Base-by-base conservation (phyloP, 2,888 invertebrate genomes). In the Ischnura elegans region DNA sequence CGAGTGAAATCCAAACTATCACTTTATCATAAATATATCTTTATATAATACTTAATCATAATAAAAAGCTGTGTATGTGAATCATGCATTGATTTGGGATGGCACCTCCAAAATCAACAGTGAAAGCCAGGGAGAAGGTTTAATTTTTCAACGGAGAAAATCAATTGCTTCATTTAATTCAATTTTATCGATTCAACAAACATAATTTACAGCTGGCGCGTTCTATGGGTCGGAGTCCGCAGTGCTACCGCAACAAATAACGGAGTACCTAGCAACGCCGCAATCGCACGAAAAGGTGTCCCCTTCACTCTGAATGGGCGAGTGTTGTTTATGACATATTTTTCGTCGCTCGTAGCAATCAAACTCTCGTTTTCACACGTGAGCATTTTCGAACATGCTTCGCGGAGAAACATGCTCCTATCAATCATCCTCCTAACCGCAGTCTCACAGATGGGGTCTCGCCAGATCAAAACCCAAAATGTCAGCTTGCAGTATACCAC, bases 301-400 rank as follows among this genome's bases (percentile, higher is more conserved):
- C 66, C 25, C 90, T n/a, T 16, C 43, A 8, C 45, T 45, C n/a
- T 61, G 13, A 36, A 36, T 36, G 29, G 36, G 76, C 90, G 42
- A 61, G 61, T 61, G 61, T 43, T 90, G 61, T 90, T 61, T 90
- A 61, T 90, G 90, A 61, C 90, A 25, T 90, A 66, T 90, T 90
- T 90, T 90, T 90, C 90, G 90, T 90, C 90, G 61, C n/a, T 61
- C 61, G 61, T 61, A 61, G 61, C 61, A 43, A 90, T 90, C 61
- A 90, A 90, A 61, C 61, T 61, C 90, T 90, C 90, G 61, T 90
- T 90, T 61, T 66, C 90, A n/a, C 90, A 76, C 76, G 76, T 76
- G 36, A 36, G 76, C 76, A 76, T 76, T 76, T 76, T 76, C 76
- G 76, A 8, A 76, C 76, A 76, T 10, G 10, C 76, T 36, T 8